phyloP scores from a whole-genome alignment of 1,140 invertebrate genomes.

The Chymomyza costata region DNA sequence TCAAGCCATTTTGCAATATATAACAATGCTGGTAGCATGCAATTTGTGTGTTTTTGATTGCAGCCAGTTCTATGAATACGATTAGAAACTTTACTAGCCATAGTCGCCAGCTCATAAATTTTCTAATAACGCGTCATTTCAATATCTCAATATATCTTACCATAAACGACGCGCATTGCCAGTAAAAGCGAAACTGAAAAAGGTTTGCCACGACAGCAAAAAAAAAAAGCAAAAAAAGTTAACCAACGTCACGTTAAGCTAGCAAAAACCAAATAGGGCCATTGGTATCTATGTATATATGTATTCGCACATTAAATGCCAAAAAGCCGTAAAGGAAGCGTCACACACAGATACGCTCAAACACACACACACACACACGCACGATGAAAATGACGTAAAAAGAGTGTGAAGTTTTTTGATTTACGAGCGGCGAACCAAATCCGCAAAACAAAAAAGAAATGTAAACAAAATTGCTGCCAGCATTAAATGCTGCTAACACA shows the following conservation, averaged over 20 bases:
- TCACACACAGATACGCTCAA: conserved; percentile 10
- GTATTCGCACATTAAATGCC: conserved; percentile 24
- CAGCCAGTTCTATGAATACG: too few relatives aligned
- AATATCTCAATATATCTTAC: not conserved
- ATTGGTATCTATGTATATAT: too few relatives aligned
- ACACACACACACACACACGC: conserved; percentile 8
- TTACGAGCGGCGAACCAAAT: conserved; percentile 49
- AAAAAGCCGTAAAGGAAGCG: conserved; percentile 27
- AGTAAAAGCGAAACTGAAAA: conserved; percentile 17
- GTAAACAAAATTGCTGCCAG: conserved; percentile 10
- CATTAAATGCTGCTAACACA: conserved; percentile 24
- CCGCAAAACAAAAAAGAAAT: too few relatives aligned
- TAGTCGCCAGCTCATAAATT: conserved; percentile 28
- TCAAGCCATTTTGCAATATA: too few relatives aligned
- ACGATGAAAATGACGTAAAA: conserved; percentile 63
- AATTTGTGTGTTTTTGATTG: too few relatives aligned
- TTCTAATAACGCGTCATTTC: conserved; percentile 22
- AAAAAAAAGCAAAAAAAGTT: conserved; percentile 40
- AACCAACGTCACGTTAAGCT: conserved; percentile 60
- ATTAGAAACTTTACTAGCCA: too few relatives aligned
- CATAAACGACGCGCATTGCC: not conserved
- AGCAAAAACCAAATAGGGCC: conserved; percentile 28
- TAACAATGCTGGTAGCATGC: too few relatives aligned
- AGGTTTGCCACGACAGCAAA: conserved; percentile 3
- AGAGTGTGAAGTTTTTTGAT: conserved; percentile 64